Evolutionary conservation across 1,140 invertebrate genomes (phyloP), one percentile per base, ranked within the genome.

Genomic region (Potamilus streckersoni): DNA sequence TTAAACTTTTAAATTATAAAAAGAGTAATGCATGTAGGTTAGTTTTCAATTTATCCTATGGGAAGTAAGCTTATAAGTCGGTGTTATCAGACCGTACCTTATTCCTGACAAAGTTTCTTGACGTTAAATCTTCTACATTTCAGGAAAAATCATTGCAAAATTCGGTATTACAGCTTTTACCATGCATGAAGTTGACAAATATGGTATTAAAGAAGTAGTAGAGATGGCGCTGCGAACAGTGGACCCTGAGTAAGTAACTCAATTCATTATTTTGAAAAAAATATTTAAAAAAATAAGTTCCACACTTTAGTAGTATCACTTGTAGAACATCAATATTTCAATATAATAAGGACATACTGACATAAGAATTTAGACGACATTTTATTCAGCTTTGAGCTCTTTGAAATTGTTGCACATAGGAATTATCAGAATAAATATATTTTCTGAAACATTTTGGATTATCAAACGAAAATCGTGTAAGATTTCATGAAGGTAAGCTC

Each of bases 131-230:
- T 69, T 67, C 65, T 59, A 74, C 23, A 59, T 73, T 73, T 71
- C 78, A 89, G 89, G 69, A 77, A 80, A 80, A 49, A 81, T 88
- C 57, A 83, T 91, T 12, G 82, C 90, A 55, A 82, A 89, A 60
- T 79, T 87, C 55, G 86, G 86, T 2, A 90, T 91, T 66, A 71
- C 69, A 20, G 82, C 84, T 23, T 91, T 86, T 81, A 87, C 89
- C 12, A 98, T 98, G 95, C 93, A 94, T 86, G 96, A 97, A 82
- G 92, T 97, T 71, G 94, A 96, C 87, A 89, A 91, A 87, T 91
- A 92, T 78, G 94, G 96, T 3, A 95, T 98, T 81, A 89, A 93
- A 67, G 93, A 94, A 79, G 93, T 95, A 19, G 92, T 95, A 49
- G 91, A 94, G 58, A 93, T 71, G 66, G 88, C 88, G 1, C 71